Base-by-base conservation (phyloP, 2,113 vertebrate species). In the Psettodes erumei region DNA sequence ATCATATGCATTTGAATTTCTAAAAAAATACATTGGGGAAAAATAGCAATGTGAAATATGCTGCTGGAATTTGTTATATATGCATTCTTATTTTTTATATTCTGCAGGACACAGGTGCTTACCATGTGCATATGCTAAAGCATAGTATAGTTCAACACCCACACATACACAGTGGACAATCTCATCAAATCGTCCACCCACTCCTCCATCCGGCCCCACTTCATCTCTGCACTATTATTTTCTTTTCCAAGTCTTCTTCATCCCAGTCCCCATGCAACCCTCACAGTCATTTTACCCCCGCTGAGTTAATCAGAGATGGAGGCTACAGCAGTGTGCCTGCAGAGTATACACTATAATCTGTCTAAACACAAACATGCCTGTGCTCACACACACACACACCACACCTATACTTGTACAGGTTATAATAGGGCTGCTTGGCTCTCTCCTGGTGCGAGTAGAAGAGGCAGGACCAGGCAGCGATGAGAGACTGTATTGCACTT, bases 281-380 rank as follows among this genome's bases (percentile, higher is more conserved):
- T 86, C 71, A 71, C 71, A 79, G 62, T 79, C 72, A 77, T 79
- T 85, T 72, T 64, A 60, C 75, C 86, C 86, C 83, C 56, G 58
- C 84, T 60, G 88, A 81, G 91, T 83, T 89, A 88, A 89, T 88
- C 86, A 86, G 75, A 78, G 83, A 72, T 83, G 54, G 81, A 86
- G 42, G 67, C 55, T 48, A 23, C 58, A 77, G 74, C 60, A 65
- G 74, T 79, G 28, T 59, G 30, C 48, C 74, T 78, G 58, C 63
- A 71, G 48, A 79, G 64, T 73, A 27, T 56, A 86, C 71, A 47
- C 81, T 84, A 33, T 69, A 78, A 85, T 87, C 75, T 85, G 50
- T 82, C 65, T 73, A 78, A 85, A 84, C 67, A 81, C 62, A 72
- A 78, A 75, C 50, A 50, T 38, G 6, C 51, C 43, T 56, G 38